Evolutionary conservation across 2,113 vertebrate species (phyloP).

Genomic region (Craseonycteris thonglongyai): DNA sequence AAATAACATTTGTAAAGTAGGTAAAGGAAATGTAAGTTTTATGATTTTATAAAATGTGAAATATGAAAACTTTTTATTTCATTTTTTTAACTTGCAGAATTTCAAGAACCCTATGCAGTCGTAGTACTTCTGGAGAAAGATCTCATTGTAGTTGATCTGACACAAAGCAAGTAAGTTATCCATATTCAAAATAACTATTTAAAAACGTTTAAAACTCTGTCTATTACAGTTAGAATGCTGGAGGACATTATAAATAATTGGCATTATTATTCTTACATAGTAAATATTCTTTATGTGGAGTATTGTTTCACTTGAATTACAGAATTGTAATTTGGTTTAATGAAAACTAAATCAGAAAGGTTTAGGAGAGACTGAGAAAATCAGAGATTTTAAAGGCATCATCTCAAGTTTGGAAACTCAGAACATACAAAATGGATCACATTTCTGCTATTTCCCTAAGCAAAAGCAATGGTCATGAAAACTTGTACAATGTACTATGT

Average conservation of each 20-base stretch:
- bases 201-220: neutral
- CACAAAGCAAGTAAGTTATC: conserved; percentile 93
- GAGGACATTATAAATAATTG: neutral
- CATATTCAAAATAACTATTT: neutral
- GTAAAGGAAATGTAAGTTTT: conserved; percentile 14
- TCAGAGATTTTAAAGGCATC: neutral
- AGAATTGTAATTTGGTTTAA: conserved; percentile 27
- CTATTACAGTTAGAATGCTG: conserved; percentile 14
- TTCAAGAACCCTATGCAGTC: conserved; percentile 96
- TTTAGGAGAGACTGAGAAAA: neutral
- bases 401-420: neutral
- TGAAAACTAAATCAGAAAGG: neutral
- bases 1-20: conserved; percentile 20
- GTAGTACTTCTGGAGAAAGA: conserved; percentile 95
- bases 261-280: neutral
- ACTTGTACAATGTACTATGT: neutral
- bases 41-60: conserved; percentile 31
- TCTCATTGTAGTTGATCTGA: conserved; percentile 93
- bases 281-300: conserved; percentile 14
- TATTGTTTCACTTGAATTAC: neutral
- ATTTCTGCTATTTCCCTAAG: neutral
- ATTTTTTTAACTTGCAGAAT: conserved; percentile 80
- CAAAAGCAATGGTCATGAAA: neutral
- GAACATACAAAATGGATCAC: neutral
- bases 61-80: conserved; percentile 34